phyloP scores from a whole-genome alignment of 2,797 vertebrate genomes.

The Dendrocincla tyrannina region DNA sequence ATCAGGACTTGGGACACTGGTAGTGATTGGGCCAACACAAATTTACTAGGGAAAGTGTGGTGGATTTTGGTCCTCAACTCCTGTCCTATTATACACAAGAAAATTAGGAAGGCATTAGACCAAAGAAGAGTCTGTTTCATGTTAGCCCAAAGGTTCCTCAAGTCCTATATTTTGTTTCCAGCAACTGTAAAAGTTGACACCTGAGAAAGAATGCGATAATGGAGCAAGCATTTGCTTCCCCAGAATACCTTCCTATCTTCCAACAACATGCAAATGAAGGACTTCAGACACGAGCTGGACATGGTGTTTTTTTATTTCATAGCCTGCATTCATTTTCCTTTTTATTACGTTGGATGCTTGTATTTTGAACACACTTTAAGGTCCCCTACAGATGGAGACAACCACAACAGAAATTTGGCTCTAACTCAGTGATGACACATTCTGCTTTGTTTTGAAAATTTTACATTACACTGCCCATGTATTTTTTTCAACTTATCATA shows the following conservation, averaged over 20 bases:
- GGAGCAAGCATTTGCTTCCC: not conserved
- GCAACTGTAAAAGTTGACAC: not conserved
- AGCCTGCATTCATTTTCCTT: not conserved
- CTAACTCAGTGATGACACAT: not conserved
- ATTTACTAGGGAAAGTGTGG: not conserved
- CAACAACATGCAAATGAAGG: not conserved
- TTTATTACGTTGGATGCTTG: not conserved
- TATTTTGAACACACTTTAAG: not conserved
- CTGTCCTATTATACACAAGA: not conserved
- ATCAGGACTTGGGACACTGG: not conserved
- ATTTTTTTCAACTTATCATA: not conserved
- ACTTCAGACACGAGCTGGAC: not conserved
- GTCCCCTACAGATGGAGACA: not conserved
- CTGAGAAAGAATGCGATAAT: not conserved
- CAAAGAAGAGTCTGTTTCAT: not conserved
- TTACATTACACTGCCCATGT: not conserved
- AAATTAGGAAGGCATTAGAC: not conserved
- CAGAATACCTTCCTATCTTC: not conserved
- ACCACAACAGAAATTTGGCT: not conserved
- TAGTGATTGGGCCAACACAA: not conserved
- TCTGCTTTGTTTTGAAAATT: not conserved
- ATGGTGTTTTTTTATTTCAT: not conserved
- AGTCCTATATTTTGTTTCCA: not conserved
- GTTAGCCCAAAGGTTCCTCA: not conserved
- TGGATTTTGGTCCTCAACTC: not conserved